phyloP scores from a whole-genome alignment of 2,113 vertebrate genomes.

The Phylloscopus trochiloides region DNA sequence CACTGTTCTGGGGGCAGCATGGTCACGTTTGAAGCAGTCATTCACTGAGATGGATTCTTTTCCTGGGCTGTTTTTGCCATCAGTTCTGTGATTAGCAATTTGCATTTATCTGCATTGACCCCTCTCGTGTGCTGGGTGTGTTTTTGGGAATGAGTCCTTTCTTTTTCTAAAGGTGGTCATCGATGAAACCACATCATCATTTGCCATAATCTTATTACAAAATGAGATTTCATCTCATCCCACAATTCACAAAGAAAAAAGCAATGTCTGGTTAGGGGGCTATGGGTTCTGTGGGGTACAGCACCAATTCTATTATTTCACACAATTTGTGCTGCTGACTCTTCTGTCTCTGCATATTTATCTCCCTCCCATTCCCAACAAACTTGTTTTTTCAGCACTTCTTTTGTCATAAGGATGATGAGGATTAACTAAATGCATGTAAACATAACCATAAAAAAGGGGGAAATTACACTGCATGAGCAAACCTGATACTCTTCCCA shows the following conservation, averaged over 20 bases:
- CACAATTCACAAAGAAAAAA: not conserved
- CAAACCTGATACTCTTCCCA: constrained; percentile 30
- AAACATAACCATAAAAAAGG: not conserved
- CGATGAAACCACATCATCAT: not conserved
- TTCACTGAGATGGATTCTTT: rapidly evolving
- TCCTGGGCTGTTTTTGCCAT: not conserved
- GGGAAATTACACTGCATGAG: not conserved
- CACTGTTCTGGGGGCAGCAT: rapidly evolving
- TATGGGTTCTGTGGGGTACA: not conserved
- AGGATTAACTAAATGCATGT: constrained; percentile 8
- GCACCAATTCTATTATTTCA: not conserved
- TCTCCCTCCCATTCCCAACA: not conserved
- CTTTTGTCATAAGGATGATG: constrained; percentile 1
- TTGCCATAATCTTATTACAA: not conserved
- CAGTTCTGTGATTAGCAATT: not conserved
- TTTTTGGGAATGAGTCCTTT: not conserved
- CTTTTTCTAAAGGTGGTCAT: not conserved
- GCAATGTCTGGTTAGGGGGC: not conserved
- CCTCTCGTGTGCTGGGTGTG: not conserved
- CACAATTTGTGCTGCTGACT: not conserved
- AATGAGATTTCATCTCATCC: not conserved
- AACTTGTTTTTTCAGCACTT: not conserved
- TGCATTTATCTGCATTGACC: not conserved
- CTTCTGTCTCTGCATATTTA: not conserved
- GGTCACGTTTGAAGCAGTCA: not conserved